Percentiles rank a stretch among this genome's conserved stretches.
phyloP scores from a whole-genome alignment of 2,797 vertebrate species.

The Pseudocheirus occidentalis region DNA sequence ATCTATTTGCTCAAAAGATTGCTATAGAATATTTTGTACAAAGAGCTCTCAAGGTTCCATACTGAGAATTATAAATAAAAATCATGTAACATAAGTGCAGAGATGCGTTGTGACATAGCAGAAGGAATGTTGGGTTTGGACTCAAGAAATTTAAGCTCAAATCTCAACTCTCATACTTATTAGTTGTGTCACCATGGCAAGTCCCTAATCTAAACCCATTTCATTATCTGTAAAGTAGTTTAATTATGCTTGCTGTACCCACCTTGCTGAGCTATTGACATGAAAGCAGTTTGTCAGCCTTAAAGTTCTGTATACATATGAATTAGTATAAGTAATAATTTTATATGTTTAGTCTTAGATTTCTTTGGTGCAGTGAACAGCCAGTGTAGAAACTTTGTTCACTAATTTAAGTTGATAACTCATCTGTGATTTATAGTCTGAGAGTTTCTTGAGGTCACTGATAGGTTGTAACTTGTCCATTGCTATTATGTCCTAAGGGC shows the following conservation, averaged over 20 bases:
- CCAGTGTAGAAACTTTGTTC: not conserved
- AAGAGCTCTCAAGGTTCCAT: not conserved
- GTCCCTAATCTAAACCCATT: not conserved
- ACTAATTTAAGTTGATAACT: not conserved
- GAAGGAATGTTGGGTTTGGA: not conserved
- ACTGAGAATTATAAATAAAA: slow-evolving; percentile 41
- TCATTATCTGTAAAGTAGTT: not conserved
- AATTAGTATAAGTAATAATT: not conserved
- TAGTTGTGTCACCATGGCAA: not conserved
- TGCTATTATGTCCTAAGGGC: not conserved
- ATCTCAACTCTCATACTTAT: not conserved
- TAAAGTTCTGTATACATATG: not conserved
- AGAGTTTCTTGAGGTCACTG: not conserved
- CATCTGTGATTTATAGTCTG: not conserved
- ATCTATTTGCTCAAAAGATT: not conserved
- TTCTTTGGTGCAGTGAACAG: not conserved
- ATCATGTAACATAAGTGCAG: not conserved
- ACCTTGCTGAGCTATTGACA: not conserved
- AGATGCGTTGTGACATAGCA: not conserved
- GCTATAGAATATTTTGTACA: slow-evolving; percentile 28
- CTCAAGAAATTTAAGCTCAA: not conserved
- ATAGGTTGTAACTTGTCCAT: not conserved
- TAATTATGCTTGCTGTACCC: not conserved
- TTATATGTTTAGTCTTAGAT: not conserved
- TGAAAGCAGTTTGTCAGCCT: not conserved